Conservation (phyloP, 2,888 invertebrate species). For the Blastobasis lacticolella region DNA sequence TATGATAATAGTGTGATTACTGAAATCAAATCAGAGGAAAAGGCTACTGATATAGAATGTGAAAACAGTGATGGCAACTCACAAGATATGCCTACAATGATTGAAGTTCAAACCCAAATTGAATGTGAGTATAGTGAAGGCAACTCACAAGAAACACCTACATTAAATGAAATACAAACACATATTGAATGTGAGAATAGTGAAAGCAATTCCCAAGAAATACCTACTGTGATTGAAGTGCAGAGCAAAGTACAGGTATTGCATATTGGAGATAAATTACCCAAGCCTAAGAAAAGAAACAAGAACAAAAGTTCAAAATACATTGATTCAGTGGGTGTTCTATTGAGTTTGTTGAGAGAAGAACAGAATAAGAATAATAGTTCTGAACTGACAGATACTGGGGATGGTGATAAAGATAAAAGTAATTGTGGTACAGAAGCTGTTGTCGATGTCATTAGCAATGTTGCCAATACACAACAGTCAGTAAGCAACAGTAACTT, state of each 20-base stretch:
- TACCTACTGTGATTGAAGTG: constrained; percentile 57
- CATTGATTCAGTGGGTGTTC: constrained; percentile 71
- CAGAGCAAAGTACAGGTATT: constrained; percentile 33
- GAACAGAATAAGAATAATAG: constrained; percentile 34
- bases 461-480: constrained; percentile 16
- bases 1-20: too few species aligned
- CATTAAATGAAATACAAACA: not conserved
- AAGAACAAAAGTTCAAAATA: constrained; percentile 37
- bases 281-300: constrained; percentile 36
- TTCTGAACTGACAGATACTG: constrained; percentile 34
- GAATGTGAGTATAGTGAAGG: too few species aligned
- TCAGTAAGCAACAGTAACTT: constrained; percentile 25
- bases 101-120: too few species aligned
- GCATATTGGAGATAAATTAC: constrained; percentile 12
- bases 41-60: constrained; percentile 22
- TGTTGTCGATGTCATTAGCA: constrained; percentile 15
- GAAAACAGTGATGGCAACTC: too few species aligned
- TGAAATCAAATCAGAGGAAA: constrained; percentile 31
- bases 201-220: constrained; percentile 62
- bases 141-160: too few species aligned
- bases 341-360: constrained; percentile 71
- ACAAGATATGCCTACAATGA: too few species aligned
- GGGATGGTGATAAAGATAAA: constrained; percentile 25
- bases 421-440: constrained; percentile 17
- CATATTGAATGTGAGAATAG: constrained; percentile 53